A percentile compares a stretch with the other conserved stretches of the same genome.
phyloP scores from a whole-genome alignment of 2,888 invertebrate species.

The Drosophila lutescens region DNA sequence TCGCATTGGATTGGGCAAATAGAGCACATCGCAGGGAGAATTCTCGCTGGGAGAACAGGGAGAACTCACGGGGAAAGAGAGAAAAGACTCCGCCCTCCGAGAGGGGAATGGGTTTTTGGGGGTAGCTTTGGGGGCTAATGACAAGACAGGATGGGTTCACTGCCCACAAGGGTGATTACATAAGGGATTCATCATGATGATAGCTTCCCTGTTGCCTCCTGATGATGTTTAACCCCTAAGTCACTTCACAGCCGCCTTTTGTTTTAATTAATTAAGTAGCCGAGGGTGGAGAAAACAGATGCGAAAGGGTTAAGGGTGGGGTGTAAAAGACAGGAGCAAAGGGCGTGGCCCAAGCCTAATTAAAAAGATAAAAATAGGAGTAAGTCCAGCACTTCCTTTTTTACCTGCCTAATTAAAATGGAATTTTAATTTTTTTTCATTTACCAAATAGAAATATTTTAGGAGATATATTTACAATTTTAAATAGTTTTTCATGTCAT shows the following conservation, averaged over 20 bases:
- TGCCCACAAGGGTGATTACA: constrained; percentile 43
- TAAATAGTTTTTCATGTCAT: too few species aligned
- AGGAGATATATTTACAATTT: too few species aligned
- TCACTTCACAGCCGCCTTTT: constrained; percentile 61
- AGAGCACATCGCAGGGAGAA: constrained; percentile 20
- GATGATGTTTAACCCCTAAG: constrained; percentile 71
- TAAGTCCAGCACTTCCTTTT: background rate
- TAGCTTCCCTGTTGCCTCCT: background rate
- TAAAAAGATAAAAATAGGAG: constrained; percentile 34
- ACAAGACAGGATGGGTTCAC: constrained; percentile 23
- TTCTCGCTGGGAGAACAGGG: constrained; percentile 1
- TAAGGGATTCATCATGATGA: constrained; percentile 26
- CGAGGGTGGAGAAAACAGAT: constrained; percentile 1
- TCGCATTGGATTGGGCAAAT: constrained; percentile 58
- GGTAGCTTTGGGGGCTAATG: constrained; percentile 33
- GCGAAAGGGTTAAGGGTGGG: background rate
- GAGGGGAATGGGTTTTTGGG: constrained; percentile 10
- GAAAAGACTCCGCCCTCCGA: constrained; percentile 48
- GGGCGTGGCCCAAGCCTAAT: constrained; percentile 46
- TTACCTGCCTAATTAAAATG: background rate
- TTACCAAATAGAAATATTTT: too few species aligned
- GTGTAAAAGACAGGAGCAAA: constrained; percentile 1
- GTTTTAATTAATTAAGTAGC: constrained; percentile 79
- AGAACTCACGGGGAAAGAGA: constrained; percentile 12
- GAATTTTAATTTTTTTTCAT: background rate